Conservation (phyloP, 2,888 invertebrate species). For the Caenorhabditis sp. region DNA sequence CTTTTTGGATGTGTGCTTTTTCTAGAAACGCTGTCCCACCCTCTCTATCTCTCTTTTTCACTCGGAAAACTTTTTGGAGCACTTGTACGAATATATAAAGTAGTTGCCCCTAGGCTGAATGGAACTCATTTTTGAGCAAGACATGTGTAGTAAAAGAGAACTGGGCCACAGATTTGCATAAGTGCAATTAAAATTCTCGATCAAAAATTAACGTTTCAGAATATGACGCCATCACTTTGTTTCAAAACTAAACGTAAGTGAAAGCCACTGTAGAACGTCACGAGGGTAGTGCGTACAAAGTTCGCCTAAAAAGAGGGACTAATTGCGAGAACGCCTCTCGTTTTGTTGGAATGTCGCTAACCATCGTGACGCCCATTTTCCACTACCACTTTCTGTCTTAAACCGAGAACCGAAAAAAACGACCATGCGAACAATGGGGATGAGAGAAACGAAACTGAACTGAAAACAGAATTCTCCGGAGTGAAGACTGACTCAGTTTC, state of each 20-base stretch:
- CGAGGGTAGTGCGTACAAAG: slow-evolving; percentile 41
- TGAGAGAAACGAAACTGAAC: background rate
- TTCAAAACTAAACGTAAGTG: slow-evolving; percentile 46
- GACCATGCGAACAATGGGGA: background rate
- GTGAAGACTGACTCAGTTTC: background rate
- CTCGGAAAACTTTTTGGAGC: slow-evolving; percentile 48
- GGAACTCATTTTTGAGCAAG: slow-evolving; percentile 53
- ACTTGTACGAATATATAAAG: slow-evolving; percentile 64
- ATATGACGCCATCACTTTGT: slow-evolving; percentile 25
- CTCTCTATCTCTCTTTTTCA: slow-evolving; percentile 14
- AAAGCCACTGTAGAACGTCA: slow-evolving; percentile 49
- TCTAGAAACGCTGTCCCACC: slow-evolving; percentile 32
- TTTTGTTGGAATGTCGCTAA: slow-evolving; percentile 27
- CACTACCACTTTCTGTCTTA: background rate
- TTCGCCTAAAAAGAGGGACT: slow-evolving; percentile 48
- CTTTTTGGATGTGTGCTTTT: slow-evolving; percentile 62
- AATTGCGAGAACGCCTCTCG: slow-evolving; percentile 60
- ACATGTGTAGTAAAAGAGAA: slow-evolving; percentile 8
- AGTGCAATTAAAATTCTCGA: slow-evolving; percentile 48
- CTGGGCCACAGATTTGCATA: slow-evolving; percentile 44
- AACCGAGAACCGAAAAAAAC: slow-evolving; percentile 9
- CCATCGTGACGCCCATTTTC: slow-evolving; percentile 37
- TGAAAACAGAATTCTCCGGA: background rate
- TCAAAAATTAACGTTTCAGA: slow-evolving; percentile 20
- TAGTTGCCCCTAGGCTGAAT: slow-evolving; percentile 48